Base-by-base conservation (phyloP, 2,797 vertebrate genomes). In the Ctenosaura bakeri region DNA sequence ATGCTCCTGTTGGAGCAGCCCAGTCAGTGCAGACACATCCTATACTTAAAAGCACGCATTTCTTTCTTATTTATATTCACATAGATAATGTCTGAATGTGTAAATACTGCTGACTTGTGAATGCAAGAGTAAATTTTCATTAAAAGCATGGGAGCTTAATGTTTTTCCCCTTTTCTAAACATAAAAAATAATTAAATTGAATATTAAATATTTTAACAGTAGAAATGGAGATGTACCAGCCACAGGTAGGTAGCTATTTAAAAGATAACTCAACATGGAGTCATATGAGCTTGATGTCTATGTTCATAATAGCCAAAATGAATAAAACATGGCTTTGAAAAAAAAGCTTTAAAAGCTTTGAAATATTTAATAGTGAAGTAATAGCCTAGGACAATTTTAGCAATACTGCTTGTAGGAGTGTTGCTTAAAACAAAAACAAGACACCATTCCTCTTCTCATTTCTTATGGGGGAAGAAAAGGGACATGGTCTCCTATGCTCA, bases 311-410 rank as follows among this genome's bases (percentile, higher is more conserved):
- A 73, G n/a, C 50, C 79, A 82, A 3, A 84, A 79, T 89, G 87
- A 92, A 77, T 50, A 90, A 88, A 74, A 54, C 83, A 90, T 38
- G 92, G 85, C 84, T 86, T 1, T 64, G 20, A 18, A 20, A 10
- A 91, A 50, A 26, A 87, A 32, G 26, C 42, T 52, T 52, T 8
- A 52, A 35, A 0, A 32, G 78, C 91, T 78, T n/a, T 32, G 50
- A 80, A 71, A 93, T 90, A 87, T 93, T 87, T 88, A 46, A 42
- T 22, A 81, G 86, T 52, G 77, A 92, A 88, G 4, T 81, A 29
- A 26, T 83, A 38, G 24, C 22, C 87, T 79, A 69, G 87, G 35
- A 22, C 35, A 77, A 88, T 93, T 87, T 87, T 74, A 91, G 87
- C 18, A 42, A 32, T 3, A 46, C 0, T 56, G 29, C 42, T 92